Evolutionary conservation across 64 coral and sea anemone species (phyloP).

Genomic region (Stichodactyla helianthus): DNA sequence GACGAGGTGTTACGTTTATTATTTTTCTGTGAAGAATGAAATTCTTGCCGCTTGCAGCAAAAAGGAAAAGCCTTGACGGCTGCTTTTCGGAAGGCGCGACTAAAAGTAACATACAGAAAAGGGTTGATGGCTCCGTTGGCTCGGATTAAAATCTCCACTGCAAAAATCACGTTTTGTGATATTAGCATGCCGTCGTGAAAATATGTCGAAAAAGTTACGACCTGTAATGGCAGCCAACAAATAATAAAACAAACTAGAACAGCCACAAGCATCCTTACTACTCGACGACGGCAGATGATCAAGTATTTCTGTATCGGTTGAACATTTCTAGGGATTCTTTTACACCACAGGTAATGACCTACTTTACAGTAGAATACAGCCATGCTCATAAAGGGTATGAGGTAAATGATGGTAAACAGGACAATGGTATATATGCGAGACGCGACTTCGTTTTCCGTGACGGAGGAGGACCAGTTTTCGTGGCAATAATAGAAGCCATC

Average conservation of each 20-base stretch:
- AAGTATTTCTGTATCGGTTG: neutral
- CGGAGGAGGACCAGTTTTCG: slow-evolving; percentile 35
- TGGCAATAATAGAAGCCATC: neutral
- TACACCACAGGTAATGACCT: slow-evolving; percentile 23
- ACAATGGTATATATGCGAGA: slow-evolving; percentile 16
- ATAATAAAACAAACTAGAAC: slow-evolving; percentile 32
- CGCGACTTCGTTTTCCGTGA: neutral
- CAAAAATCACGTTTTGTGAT: slow-evolving; percentile 3
- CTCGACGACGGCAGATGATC: neutral
- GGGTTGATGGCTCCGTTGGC: slow-evolving; percentile 52
- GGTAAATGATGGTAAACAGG: slow-evolving; percentile 31
- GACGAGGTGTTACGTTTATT: neutral
- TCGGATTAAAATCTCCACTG: slow-evolving; percentile 27
- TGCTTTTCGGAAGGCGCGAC: slow-evolving; percentile 25
- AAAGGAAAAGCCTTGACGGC: neutral
- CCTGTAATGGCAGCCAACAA: slow-evolving; percentile 42
- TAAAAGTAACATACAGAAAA: slow-evolving; percentile 20
- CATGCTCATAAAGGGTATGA: slow-evolving; percentile 30
- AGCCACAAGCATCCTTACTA: slow-evolving; percentile 31
- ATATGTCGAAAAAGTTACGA: slow-evolving; percentile 21
- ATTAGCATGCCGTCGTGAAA: slow-evolving; percentile 4
- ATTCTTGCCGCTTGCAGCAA: neutral
- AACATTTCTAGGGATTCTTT: slow-evolving; percentile 23
- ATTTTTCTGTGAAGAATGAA: neutral
- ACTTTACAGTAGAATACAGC: slow-evolving; percentile 17